Evolutionary conservation across 37 sponge, comb jelly and placozoan genomes (phyloP), one percentile per base, ranked within the genome.

Genomic region (Corticium candelabrum): DNA sequence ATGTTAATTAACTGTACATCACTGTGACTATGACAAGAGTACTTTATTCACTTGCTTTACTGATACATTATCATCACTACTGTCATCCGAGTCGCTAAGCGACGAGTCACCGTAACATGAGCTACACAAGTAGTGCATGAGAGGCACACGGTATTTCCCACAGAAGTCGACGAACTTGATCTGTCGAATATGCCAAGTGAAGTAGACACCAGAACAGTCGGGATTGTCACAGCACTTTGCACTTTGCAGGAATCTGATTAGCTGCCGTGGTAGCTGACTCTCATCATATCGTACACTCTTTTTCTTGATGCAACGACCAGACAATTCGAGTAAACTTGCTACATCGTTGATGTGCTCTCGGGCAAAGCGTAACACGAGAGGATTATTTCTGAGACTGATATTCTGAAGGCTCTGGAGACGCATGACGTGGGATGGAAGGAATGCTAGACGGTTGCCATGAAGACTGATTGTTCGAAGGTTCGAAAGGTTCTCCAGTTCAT

Each of bases 161-260:
- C 96, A 95, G 70, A 95, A 95, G 83, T 95, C 96, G 1, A 87
- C 90, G 82, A 95, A 95, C 79, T 89, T 91, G 15, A 95, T 85
- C 34, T 84, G 78, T 69, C 85, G 81, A 4, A 82, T 67, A 21
- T 68, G 67, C 0, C 90, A 83, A 32, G 57, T 83, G 41, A 95
- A 95, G 74, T 95, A 95, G 74, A 95, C 92, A 1, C 96, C 96
- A 15, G 57, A 57, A 39, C 96, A 95, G 36, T 70, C 62, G 0
- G 96, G 90, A 38, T 94, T 94, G 81, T 94, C 95, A 68, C 96
- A 95, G 36, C 78, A 43, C 73, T 79, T 74, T 3, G 92, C 85
- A 1, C 69, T 35, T 39, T 87, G 41, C 37, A 95, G 82, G 40
- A 82, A 91, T 2, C 80, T 36, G 0, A 81, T 84, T 0, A 93